phyloP scores from a whole-genome alignment of 2,888 invertebrate species.

The Frankliniella intonsa region DNA sequence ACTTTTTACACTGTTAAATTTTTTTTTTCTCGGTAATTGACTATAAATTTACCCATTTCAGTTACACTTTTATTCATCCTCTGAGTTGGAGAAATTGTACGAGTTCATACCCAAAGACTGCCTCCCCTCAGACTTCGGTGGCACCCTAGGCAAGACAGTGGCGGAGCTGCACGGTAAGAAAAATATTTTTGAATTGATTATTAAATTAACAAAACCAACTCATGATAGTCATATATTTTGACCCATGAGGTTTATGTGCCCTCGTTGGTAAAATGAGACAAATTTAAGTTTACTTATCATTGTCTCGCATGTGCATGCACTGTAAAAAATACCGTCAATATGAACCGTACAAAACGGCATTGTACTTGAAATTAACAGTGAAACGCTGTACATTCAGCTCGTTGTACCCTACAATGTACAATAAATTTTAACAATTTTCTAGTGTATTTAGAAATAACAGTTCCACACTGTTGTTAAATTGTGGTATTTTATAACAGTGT shows the following conservation, averaged over 20 bases:
- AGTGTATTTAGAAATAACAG: too few species aligned
- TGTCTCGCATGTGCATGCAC: background rate
- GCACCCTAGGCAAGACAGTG: slow-evolving; percentile 47
- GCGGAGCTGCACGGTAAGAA: slow-evolving; percentile 39
- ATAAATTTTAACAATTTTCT: too few species aligned
- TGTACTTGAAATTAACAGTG: too few species aligned
- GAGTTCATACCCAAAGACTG: slow-evolving; percentile 54
- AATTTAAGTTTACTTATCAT: background rate
- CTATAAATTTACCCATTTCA: slow-evolving; percentile 43
- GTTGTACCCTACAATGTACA: too few species aligned
- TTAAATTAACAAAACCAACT: too few species aligned
- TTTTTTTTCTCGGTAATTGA: background rate
- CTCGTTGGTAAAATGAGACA: too few species aligned
- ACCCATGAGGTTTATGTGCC: background rate
- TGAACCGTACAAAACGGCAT: too few species aligned
- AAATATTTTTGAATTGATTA: too few species aligned
- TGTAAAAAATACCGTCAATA: too few species aligned
- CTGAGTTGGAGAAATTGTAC: slow-evolving; percentile 55
- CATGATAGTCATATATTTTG: too few species aligned
- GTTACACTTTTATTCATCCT: slow-evolving; percentile 58
- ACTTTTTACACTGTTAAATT: background rate
- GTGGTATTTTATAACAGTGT: too few species aligned
- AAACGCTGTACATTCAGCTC: too few species aligned
- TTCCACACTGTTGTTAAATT: background rate
- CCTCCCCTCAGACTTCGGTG: slow-evolving; percentile 59